phyloP scores from a whole-genome alignment of 2,113 vertebrate species.

The Pterocles burchelli region DNA sequence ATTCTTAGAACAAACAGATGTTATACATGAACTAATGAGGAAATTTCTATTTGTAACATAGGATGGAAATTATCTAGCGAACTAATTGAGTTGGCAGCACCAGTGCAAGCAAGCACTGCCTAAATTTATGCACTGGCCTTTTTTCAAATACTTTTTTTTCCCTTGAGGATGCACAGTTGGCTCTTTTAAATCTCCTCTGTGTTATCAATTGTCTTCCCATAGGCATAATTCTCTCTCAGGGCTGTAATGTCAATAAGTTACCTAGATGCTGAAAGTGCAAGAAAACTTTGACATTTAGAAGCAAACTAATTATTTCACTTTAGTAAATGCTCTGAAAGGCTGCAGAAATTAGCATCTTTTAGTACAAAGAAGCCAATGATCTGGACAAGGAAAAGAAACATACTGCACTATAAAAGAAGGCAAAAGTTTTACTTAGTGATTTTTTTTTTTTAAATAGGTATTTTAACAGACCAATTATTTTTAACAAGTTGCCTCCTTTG shows the following conservation, averaged over 20 bases:
- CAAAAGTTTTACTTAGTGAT: neutral
- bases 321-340: neutral
- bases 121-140: constrained; percentile 9
- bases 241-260: constrained; percentile 24
- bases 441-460: neutral
- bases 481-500: neutral
- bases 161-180: neutral
- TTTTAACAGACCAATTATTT: neutral
- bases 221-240: neutral
- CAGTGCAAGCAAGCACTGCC: neutral
- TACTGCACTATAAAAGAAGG: neutral
- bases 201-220: constrained; percentile 11
- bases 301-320: constrained; percentile 21
- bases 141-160: neutral
- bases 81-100: neutral
- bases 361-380: neutral
- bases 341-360: constrained; percentile 23
- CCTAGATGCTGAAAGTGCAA: constrained; percentile 28
- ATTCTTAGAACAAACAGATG: neutral
- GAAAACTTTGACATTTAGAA: constrained; percentile 50
- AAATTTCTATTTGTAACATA: neutral
- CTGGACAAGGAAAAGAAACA: neutral
- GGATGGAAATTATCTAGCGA: neutral
- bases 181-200: constrained; percentile 21
- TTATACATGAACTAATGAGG: neutral